phyloP scores from a whole-genome alignment of 2,113 vertebrate species.

The Pseudopodoces humilis region DNA sequence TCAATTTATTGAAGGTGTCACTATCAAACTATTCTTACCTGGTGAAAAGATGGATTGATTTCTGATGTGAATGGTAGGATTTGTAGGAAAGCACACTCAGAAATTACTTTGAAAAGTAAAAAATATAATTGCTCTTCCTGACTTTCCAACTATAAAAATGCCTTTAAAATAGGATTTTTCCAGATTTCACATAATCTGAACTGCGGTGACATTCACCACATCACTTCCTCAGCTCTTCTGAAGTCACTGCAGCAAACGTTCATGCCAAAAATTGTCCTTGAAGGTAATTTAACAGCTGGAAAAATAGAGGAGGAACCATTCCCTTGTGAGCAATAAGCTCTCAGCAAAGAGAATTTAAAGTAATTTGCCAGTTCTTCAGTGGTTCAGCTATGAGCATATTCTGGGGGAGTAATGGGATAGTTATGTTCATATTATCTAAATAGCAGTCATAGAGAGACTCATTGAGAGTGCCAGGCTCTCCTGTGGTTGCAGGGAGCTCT shows the following conservation, averaged over 20 bases:
- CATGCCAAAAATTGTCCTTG: background rate
- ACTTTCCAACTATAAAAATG: background rate
- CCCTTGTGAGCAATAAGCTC: background rate
- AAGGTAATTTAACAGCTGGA: conserved; percentile 31
- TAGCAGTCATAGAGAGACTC: background rate
- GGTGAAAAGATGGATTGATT: background rate
- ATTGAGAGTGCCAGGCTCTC: background rate
- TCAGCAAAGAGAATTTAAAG: conserved; percentile 24
- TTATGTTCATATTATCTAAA: conserved; percentile 39
- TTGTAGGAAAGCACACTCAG: background rate
- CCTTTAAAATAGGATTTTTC: background rate
- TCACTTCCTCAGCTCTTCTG: background rate
- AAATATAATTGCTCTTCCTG: background rate
- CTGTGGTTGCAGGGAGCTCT: background rate
- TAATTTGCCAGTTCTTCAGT: conserved; percentile 9
- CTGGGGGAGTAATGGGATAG: background rate
- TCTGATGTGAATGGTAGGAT: background rate
- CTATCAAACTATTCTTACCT: background rate
- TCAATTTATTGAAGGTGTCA: background rate
- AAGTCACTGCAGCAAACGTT: background rate
- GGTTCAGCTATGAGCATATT: background rate
- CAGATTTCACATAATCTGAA: background rate
- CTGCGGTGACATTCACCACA: background rate
- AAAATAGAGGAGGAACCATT: background rate
- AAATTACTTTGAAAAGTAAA: background rate